phyloP scores from a whole-genome alignment of 2,113 vertebrate genomes.

The Petaurus breviceps region DNA sequence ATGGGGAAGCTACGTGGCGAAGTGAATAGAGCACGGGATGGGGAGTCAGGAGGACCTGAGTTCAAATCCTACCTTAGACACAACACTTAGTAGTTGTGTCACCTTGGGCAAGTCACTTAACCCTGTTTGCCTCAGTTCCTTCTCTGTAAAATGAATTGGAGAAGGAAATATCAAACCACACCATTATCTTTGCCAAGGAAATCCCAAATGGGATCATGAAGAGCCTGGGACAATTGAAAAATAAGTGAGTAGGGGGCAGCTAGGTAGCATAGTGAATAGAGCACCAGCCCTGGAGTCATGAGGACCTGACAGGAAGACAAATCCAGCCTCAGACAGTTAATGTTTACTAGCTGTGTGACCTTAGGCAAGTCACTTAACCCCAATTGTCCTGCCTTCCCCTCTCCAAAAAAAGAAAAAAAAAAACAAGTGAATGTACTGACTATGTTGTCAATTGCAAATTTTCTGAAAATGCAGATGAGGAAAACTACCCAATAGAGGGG shows the following conservation, averaged over 20 bases:
- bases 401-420: too few relatives aligned
- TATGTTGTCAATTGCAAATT: constrained; percentile 31
- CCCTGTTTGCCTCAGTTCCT: not conserved
- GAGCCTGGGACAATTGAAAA: constrained; percentile 27
- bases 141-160: not conserved
- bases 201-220: not conserved
- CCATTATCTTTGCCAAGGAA: not conserved
- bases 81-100: not conserved
- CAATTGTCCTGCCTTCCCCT: too few relatives aligned
- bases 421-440: not conserved
- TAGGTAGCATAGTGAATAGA: too few relatives aligned
- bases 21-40: not conserved
- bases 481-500: not conserved
- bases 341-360: too few relatives aligned
- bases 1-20: not conserved
- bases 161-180: not conserved
- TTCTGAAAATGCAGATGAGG: constrained; percentile 26
- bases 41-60: not conserved
- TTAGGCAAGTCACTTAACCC: too few relatives aligned
- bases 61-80: not conserved
- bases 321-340: too few relatives aligned
- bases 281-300: too few relatives aligned
- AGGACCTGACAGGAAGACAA: too few relatives aligned
- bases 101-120: not conserved
- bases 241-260: not conserved